phyloP scores from a whole-genome alignment of 37 sponge, comb jelly and placozoan genomes.

The Tethya wilhelma region DNA sequence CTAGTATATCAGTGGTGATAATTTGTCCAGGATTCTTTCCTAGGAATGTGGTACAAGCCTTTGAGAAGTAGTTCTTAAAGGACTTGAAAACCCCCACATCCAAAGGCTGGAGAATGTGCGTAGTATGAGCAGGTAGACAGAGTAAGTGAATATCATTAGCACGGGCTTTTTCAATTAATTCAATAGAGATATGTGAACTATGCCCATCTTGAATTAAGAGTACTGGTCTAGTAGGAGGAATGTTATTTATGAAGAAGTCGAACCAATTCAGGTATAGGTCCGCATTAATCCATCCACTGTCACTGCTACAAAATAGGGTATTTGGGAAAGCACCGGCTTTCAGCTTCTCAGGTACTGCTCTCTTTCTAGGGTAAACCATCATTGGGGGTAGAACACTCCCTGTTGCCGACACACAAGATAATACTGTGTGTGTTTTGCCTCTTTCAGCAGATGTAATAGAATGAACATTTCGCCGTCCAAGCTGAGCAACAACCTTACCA shows the following conservation, averaged over 20 bases:
- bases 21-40: constrained; percentile 50
- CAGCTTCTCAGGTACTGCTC: constrained; percentile 35
- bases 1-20: constrained; percentile 43
- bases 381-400: constrained; percentile 26
- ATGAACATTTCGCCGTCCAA: constrained; percentile 49
- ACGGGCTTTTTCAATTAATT: constrained; percentile 63
- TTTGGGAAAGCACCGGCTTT: constrained; percentile 46
- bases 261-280: constrained; percentile 56
- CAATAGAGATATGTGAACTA: constrained; percentile 54
- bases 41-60: constrained; percentile 42
- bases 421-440: constrained; percentile 57
- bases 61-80: constrained; percentile 47
- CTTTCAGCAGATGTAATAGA: constrained; percentile 50
- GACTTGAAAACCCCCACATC: constrained; percentile 77
- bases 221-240: constrained; percentile 61
- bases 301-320: constrained; percentile 53
- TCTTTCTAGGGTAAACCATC: constrained; percentile 51
- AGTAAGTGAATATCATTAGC: constrained; percentile 47
- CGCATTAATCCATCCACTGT: constrained; percentile 67
- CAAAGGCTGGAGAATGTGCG: constrained; percentile 66
- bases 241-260: constrained; percentile 36
- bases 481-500: constrained; percentile 44
- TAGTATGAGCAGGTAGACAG: constrained; percentile 67
- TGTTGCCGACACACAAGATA: constrained; percentile 61
- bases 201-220: constrained; percentile 70